Base-by-base conservation (phyloP, 2,888 invertebrate species). In the Stenoptilia bipunctidactyla region DNA sequence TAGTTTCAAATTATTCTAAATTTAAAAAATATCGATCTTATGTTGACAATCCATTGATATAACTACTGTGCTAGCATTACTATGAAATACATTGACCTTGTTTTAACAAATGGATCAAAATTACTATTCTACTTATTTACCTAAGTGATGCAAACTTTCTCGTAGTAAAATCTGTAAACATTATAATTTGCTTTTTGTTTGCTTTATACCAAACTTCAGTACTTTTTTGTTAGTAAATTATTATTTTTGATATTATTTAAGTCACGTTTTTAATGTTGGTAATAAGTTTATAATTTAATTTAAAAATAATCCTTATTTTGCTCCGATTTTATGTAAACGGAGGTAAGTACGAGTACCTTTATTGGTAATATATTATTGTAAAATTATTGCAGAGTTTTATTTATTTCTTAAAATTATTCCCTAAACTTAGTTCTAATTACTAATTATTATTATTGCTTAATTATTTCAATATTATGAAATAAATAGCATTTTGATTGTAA, bases 151-250 rank as follows among this genome's bases (percentile, higher is more conserved):
- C 3, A n/a, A 8, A 20, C 20, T 20, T 30, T 13, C n/a, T 37
- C 36, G 44, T 43, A 53, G 54, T 46, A 47, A 5, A 20, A 20
- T 20, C 20, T 20, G 20, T 20, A 20, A 20, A 13, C 36, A 37
- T 33, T 15, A n/a, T n/a, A n/a, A 14, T 13, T 30, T 38, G 4
- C 30, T 8, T n/a, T 30, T n/a, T 30, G 30, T 30, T 30, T 47
- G 46, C 27, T 43, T 33, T 45, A 44, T 43, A 45, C 51, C 48
- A 45, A 52, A 50, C 45, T 48, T 50, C 43, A 49, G 44, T 50
- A 56, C 65, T 66, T 79, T 20, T 20, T 80, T 80, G 76, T 80
- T 82, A 82, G 80, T 80, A 80, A 82, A 80, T 82, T 82, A 80
- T 80, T 77, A 75, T 76, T 80, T 82, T 82, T 77, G 77, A 80